Evolutionary conservation across 2,797 vertebrate genomes (phyloP).

Genomic region (Squalus acanthias): DNA sequence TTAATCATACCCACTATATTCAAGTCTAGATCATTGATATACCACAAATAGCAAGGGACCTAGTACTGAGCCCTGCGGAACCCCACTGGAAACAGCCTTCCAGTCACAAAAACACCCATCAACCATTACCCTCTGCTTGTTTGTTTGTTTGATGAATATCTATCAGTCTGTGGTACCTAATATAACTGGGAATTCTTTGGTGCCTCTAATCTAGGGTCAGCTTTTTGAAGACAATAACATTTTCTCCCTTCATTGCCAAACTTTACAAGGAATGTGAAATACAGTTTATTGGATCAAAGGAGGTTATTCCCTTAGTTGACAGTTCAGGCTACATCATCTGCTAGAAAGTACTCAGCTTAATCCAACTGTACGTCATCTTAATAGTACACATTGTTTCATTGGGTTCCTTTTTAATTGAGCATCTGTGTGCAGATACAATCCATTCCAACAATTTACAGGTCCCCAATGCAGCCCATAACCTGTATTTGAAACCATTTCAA

Average conservation of each 20-base stretch:
- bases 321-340: neutral
- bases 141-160: no score
- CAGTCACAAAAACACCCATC: no score
- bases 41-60: no score
- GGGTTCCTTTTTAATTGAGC: neutral
- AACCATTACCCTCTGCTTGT: no score
- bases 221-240: neutral
- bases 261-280: neutral
- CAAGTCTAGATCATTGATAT: no score
- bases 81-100: no score
- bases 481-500: neutral
- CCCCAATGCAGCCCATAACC: neutral
- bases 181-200: neutral
- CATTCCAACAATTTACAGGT: neutral
- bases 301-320: neutral
- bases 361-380: neutral
- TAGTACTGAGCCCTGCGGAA: no score
- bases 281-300: neutral
- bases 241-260: neutral
- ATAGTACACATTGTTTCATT: neutral
- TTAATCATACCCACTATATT: no score
- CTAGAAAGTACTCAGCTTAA: neutral
- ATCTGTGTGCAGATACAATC: neutral
- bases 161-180: neutral
- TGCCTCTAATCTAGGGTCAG: neutral